These are phyloP conservation scores for Ciconia stormi DNA, from an alignment of 2,113 vertebrate genomes.

Conservation along the genomic window DNA sequence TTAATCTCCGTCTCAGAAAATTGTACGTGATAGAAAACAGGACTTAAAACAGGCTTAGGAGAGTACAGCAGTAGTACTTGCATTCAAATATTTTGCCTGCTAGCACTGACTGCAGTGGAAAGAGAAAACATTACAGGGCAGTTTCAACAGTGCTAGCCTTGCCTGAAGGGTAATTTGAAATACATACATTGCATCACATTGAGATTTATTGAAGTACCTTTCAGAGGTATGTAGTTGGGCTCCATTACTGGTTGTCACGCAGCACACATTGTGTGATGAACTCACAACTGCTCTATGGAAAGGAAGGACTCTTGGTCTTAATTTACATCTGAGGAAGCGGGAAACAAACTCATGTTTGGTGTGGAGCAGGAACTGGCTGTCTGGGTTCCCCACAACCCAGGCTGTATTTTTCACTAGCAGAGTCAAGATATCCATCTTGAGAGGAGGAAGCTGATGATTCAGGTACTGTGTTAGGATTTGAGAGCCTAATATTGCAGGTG, in stretches of 20 bases:
- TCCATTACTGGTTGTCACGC: background rate
- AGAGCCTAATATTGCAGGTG: background rate
- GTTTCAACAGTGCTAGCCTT: background rate
- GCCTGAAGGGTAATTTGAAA: background rate
- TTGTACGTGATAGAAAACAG: background rate
- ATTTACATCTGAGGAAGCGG: background rate
- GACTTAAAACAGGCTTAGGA: background rate
- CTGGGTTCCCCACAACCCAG: background rate
- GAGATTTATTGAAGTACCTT: background rate
- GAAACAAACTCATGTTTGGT: background rate
- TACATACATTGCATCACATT: background rate
- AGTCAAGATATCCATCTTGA: background rate
- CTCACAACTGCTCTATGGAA: background rate
- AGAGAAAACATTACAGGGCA: background rate
- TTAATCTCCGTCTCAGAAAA: background rate
- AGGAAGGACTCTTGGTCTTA: background rate
- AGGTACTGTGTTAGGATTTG: background rate
- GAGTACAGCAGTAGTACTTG: background rate
- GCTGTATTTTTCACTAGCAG: background rate
- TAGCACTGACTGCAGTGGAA: background rate
- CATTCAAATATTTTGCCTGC: background rate
- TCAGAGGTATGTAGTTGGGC: background rate
- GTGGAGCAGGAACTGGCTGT: background rate
- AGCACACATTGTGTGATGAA: background rate
- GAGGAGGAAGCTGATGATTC: background rate